A percentile compares a stretch with the other conserved stretches of the same genome.
Evolutionary conservation across 2,113 vertebrate species (phyloP).

Genomic region (Microcebus jonahi): DNA sequence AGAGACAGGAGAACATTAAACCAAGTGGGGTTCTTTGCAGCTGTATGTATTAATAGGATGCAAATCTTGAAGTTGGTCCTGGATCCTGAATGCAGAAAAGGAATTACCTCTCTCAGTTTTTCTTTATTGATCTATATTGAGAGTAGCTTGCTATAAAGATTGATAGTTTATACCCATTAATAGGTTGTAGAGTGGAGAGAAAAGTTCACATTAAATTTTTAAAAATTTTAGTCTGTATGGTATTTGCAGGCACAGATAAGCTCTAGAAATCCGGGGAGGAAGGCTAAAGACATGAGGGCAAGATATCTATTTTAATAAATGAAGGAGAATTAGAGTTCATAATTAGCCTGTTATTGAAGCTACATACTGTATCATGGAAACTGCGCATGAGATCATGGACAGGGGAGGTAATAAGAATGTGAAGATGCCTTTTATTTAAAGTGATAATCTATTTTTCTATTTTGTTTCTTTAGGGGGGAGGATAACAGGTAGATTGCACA

Average conservation of each 20-base stretch:
- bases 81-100: not conserved
- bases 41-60: not conserved
- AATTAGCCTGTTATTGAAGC: not conserved
- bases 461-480: not conserved
- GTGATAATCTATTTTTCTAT: not conserved
- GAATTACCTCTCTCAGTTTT: not conserved
- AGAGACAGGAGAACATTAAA: not conserved
- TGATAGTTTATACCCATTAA: not conserved
- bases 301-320: constrained; percentile 1
- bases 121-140: not conserved
- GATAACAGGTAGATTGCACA: not conserved
- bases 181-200: not conserved
- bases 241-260: not conserved
- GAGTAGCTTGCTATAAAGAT: not conserved
- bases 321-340: not conserved
- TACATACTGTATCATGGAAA: not conserved
- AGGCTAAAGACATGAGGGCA: not conserved
- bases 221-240: not conserved
- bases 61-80: not conserved
- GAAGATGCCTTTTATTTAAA: not conserved
- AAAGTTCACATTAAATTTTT: not conserved
- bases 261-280: not conserved
- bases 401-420: not conserved
- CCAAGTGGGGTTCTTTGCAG: not conserved
- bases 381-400: not conserved